Evolutionary conservation across 2,797 vertebrate genomes (phyloP), one percentile per base, ranked within the genome.

Genomic region (Notoglanidium macrostoma): DNA sequence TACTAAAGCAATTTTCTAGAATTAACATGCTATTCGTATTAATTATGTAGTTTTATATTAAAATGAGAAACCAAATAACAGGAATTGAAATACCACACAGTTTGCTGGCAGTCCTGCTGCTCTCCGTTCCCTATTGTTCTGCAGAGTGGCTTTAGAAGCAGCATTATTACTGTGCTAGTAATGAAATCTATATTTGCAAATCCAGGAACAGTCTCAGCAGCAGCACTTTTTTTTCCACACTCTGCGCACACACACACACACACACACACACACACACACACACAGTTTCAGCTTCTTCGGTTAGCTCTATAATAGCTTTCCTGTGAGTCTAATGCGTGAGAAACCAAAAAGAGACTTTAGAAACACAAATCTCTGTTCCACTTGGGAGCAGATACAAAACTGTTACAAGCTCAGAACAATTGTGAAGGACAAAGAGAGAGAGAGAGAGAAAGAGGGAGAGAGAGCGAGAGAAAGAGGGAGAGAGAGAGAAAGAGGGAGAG

Each of bases 151-250:
- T 57, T 40, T 57, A 57, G 11, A 57, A 35, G n/a, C 51, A 35
- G 9, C 51, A 35, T 35, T 57, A 78, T 35, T 78, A 35, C 29
- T 35, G 5, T 57, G 54, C 29, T 35, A 57, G 29, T 78, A 78
- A 78, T 78, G 29, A 57, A 78, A 78, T 78, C 10, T 78, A 40
- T 78, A 78, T 78, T 57, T 79, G 76, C 19, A 79, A 35, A 79
- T 57, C 4, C 29, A 57, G 29, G 19, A 57, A 57, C 76, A 57
- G 54, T 79, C 19, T 57, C 19, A 79, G 76, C 76, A 54, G 5
- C 44, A 23, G 19, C 54, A 51, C 12, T 2, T 73, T 74, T 57
- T 55, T 78, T 76, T 17, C 2, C 73, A 29, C 54, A 40, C 14
- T 26, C 49, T 35, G 19, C 70, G 19, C 70, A 70, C 67, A 35